Evolutionary conservation across 2,797 vertebrate species (phyloP).

Genomic region (Balearica regulorum): DNA sequence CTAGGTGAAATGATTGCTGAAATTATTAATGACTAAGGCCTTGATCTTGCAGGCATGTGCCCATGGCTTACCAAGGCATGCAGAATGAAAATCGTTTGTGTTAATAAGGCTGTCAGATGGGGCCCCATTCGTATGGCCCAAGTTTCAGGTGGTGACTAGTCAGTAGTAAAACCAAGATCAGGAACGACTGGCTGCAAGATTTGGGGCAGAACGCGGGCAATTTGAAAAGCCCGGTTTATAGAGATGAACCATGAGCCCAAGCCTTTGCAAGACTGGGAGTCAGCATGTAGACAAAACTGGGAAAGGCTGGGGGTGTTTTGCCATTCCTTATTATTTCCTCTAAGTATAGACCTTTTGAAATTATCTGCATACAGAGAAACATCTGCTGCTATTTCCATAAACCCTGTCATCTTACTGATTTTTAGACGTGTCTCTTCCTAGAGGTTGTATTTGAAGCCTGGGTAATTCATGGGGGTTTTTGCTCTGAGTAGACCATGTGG

Average conservation of each 20-base stretch:
- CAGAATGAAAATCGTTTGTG: constrained; percentile 39
- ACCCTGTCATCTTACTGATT: background rate
- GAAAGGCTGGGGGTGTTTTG: background rate
- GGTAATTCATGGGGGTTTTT: background rate
- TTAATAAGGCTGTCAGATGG: constrained; percentile 57
- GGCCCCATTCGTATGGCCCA: background rate
- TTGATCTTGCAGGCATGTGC: constrained; percentile 43
- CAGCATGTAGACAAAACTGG: background rate
- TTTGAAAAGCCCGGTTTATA: background rate
- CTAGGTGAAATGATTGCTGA: constrained; percentile 49
- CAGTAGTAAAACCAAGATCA: background rate
- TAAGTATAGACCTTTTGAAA: background rate
- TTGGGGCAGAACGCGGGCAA: background rate
- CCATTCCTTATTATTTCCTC: background rate
- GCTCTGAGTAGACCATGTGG: background rate
- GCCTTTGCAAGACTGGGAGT: background rate
- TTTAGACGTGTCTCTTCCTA: background rate
- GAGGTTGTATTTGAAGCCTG: background rate
- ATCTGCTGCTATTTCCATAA: background rate
- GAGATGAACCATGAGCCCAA: background rate
- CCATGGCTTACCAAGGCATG: constrained; percentile 55
- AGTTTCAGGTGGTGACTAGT: background rate
- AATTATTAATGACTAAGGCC: constrained; percentile 57
- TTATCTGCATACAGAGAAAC: background rate
- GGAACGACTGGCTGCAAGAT: background rate